A percentile compares a stretch with the other conserved stretches of the same genome.
phyloP scores from a whole-genome alignment of 2,797 vertebrate species.

The Adelosebastes latens region DNA sequence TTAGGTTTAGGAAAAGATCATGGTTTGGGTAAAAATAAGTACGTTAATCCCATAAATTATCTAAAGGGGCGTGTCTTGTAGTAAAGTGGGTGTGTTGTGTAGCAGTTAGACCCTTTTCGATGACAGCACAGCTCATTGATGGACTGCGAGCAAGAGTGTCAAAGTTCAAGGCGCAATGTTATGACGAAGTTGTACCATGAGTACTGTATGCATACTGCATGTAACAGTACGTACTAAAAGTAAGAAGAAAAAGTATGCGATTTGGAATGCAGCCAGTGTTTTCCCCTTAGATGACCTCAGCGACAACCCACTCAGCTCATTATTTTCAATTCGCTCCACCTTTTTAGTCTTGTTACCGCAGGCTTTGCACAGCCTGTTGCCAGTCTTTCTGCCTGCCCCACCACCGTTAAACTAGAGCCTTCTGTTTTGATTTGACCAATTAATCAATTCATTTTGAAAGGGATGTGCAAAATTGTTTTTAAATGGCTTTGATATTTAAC shows the following conservation, averaged over 20 bases:
- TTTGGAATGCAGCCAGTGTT: neutral
- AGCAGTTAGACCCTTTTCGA: neutral
- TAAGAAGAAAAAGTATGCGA: neutral
- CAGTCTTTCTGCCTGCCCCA: neutral
- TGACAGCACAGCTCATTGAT: neutral
- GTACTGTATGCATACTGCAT: neutral
- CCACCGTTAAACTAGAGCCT: neutral
- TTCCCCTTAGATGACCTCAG: neutral
- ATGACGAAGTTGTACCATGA: neutral
- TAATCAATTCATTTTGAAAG: neutral
- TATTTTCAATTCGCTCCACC: conserved; percentile 19
- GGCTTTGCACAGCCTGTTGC: neutral
- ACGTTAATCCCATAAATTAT: neutral
- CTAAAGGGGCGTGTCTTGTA: neutral
- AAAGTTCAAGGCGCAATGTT: neutral
- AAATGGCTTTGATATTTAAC: neutral
- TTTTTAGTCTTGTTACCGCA: conserved; percentile 12
- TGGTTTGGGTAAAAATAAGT: neutral
- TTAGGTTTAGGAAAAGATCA: neutral
- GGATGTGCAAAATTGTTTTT: neutral
- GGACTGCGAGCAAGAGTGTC: neutral
- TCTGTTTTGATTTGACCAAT: neutral
- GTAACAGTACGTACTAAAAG: neutral
- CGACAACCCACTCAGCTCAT: conserved; percentile 9
- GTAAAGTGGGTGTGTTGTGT: neutral